A percentile compares a stretch with the other conserved stretches of the same genome.
Conservation (phyloP, 2,113 vertebrate genomes). For the Myodes glareolus region DNA sequence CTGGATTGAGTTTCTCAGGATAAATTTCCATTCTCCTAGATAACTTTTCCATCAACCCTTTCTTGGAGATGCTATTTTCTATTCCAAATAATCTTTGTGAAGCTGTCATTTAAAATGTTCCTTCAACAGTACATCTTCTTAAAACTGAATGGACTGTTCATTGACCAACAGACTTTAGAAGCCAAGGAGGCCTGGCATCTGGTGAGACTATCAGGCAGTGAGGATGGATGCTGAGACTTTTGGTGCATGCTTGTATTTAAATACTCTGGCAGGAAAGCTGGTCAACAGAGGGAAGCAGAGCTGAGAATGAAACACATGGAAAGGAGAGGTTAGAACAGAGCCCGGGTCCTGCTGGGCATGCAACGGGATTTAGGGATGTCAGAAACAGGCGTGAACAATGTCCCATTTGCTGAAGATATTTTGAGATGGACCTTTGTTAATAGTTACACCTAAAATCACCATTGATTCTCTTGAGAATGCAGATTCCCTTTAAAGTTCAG, state of each 20-base stretch:
- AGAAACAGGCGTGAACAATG: not conserved
- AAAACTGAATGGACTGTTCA: not conserved
- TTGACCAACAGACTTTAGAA: not conserved
- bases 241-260: not conserved
- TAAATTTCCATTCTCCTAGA: not conserved
- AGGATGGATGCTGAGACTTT: not conserved
- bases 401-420: not conserved
- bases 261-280: not conserved
- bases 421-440: not conserved
- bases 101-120: not conserved
- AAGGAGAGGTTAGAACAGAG: not conserved
- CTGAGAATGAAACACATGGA: not conserved
- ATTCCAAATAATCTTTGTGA: not conserved
- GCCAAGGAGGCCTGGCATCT: not conserved
- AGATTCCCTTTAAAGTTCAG: not conserved
- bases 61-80: not conserved
- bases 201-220: not conserved
- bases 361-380: not conserved
- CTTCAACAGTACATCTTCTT: not conserved
- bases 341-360: not conserved
- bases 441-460: not conserved
- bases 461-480: not conserved
- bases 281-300: not conserved
- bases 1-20: not conserved
- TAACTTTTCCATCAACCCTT: not conserved